phyloP scores from a whole-genome alignment of 2,797 vertebrate genomes.

The Lepilemur septentrionalis region DNA sequence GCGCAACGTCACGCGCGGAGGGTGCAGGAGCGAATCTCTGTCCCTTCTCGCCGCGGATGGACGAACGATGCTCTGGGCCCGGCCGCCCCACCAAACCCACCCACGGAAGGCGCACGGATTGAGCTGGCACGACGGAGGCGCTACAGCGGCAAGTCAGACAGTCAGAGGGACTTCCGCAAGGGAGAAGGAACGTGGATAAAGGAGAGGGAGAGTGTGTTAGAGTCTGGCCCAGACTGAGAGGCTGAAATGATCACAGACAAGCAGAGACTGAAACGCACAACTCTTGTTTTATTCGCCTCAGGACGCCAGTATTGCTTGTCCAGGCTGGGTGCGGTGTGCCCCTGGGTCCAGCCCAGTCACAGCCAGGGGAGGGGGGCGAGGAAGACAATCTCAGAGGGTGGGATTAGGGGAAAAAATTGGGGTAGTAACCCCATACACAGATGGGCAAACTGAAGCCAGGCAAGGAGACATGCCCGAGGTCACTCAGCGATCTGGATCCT shows the following conservation, averaged over 20 bases:
- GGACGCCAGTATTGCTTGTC: background rate
- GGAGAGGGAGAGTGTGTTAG: background rate
- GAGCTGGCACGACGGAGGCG: background rate
- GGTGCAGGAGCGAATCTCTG: background rate
- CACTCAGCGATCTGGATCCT: background rate
- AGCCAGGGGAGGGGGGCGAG: rapidly evolving
- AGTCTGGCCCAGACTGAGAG: background rate
- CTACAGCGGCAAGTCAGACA: background rate
- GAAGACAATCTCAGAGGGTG: too few relatives aligned
- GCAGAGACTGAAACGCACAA: background rate
- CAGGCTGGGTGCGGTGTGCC: background rate
- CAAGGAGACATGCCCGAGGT: background rate
- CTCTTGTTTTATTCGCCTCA: background rate
- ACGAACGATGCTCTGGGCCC: background rate
- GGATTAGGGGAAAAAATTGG: background rate
- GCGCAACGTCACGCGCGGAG: background rate
- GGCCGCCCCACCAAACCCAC: background rate
- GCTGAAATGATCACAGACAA: background rate
- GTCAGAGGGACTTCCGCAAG: background rate
- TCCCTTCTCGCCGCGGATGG: background rate
- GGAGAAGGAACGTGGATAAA: background rate
- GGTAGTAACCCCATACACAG: background rate
- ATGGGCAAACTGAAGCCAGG: background rate
- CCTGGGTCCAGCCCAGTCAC: background rate
- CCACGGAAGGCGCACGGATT: background rate